Percentiles rank a stretch among this genome's conserved stretches.
These are phyloP conservation scores for Cepaea hortensis DNA, from an alignment of 2,888 invertebrate genomes.

Conservation along the genomic window DNA sequence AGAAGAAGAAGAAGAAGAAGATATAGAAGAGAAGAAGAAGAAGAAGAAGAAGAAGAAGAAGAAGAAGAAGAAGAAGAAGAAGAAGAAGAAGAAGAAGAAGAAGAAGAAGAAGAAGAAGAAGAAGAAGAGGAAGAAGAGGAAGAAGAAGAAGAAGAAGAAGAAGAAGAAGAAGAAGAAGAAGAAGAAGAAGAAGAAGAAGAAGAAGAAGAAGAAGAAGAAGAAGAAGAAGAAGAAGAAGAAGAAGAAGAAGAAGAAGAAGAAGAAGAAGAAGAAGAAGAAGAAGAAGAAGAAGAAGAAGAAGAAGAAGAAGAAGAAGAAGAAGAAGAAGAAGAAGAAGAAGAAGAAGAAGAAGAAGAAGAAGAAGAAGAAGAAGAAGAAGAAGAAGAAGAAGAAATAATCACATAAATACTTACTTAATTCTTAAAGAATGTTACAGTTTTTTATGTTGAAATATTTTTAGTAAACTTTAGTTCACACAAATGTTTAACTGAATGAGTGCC, in stretches of 20 bases:
- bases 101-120: constrained; percentile 12
- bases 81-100: constrained; percentile 22
- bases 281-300: constrained; percentile 37
- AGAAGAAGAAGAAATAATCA: constrained; percentile 18
- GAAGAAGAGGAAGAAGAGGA: constrained; percentile 31
- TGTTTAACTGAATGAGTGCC: no score
- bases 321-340: constrained; percentile 5
- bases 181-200: constrained; percentile 17
- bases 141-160: constrained; percentile 29
- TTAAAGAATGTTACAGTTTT: no score
- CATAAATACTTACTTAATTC: no score
- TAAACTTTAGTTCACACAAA: no score
- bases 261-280: constrained; percentile 27
- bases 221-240: constrained; percentile 27
- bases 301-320: constrained; percentile 27
- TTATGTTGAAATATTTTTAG: no score
- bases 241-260: constrained; percentile 28
- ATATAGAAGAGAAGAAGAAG: constrained; percentile 33
- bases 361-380: constrained; percentile 24
- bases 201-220: constrained; percentile 8
- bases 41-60: constrained; percentile 22
- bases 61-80: constrained; percentile 18
- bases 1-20: constrained; percentile 29
- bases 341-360: constrained; percentile 17
- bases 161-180: constrained; percentile 25